Evolutionary conservation across 1,140 invertebrate species (phyloP).

Genomic region (Tigriopus japonicus): DNA sequence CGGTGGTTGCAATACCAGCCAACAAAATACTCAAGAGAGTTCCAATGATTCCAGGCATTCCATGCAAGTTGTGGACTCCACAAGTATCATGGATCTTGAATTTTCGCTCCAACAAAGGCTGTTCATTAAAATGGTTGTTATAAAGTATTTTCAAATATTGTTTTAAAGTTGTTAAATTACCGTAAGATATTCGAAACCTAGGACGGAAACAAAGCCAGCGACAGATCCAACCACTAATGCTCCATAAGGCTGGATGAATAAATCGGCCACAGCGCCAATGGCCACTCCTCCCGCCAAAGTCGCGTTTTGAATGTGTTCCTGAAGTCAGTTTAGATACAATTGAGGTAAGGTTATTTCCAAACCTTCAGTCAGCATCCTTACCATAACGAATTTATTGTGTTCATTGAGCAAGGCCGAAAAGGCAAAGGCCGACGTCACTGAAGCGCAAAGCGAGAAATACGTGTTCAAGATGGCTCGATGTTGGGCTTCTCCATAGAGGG

Average conservation of each 20-base stretch:
- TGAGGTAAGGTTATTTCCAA: background rate
- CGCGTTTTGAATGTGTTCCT: conserved; percentile 27
- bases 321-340: conserved; percentile 19
- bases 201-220: conserved; percentile 29
- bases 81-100: conserved; percentile 32
- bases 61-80: conserved; percentile 34
- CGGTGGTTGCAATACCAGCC: conserved; percentile 23
- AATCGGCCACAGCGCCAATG: conserved; percentile 33
- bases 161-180: conserved; percentile 18
- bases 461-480: conserved; percentile 35
- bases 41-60: conserved; percentile 32
- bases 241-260: conserved; percentile 32
- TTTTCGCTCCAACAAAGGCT: conserved; percentile 15
- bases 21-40: conserved; percentile 26
- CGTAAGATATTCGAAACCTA: conserved; percentile 30
- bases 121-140: background rate
- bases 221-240: conserved; percentile 32
- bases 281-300: conserved; percentile 30
- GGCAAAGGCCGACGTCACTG: conserved; percentile 29
- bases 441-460: conserved; percentile 29
- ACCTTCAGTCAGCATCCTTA: background rate
- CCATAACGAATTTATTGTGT: conserved; percentile 63
- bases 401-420: conserved; percentile 37
- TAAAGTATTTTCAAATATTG: background rate
- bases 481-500: conserved; percentile 27